Evolutionary conservation across 35 echinoderm and acorn worm genomes (phyloP), one percentile per base, ranked within the genome.

Genomic region (Heliocidaris erythrogramma): DNA sequence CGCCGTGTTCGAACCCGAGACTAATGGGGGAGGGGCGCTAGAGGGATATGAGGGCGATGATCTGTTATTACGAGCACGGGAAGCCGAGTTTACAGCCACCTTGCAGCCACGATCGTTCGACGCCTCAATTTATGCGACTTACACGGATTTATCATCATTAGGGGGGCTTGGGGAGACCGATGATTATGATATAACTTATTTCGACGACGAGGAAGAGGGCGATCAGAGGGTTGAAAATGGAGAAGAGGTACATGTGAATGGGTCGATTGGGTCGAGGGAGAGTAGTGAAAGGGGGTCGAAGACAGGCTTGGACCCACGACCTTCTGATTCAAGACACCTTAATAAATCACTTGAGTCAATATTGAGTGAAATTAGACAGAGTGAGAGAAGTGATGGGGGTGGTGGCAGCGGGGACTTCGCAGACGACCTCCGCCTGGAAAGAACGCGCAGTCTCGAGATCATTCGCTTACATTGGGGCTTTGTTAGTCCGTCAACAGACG

Each of bases 341-440:
- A 95, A 98, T 65, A 96, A 94, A 94, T 96, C 96, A 32, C 48
- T 96, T 35, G 97, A 95, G 35, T 95, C 97, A 49, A 96, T 96
- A 48, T 86, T 98, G 60, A 96, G 31, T 32, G 96, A 93, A 84
- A 92, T 95, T 27, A 96, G 87, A 31, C 88, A 21, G 60, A 96
- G 85, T 42, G 21, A 69, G 2, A 49, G 16, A 32, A 48, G 48
- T 17, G 85, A 32, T 29, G 69, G 48, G 16, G 86, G 48, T 49
- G 71, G 13, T 60, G 56, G 47, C 6, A 53, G 49, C 48, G 92
- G 60, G 6, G 21, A 42, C 35, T 42, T 42, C 35, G 35, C 35
- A 42, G 59, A 85, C 90, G 93, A 86, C 85, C 93, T 88, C 49
- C 94, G 94, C 59, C 92, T 96, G 56, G 94, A 98, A 71, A 93